Evolutionary conservation across 2,113 vertebrate genomes (phyloP).

Genomic region (Alexandromys fortis): DNA sequence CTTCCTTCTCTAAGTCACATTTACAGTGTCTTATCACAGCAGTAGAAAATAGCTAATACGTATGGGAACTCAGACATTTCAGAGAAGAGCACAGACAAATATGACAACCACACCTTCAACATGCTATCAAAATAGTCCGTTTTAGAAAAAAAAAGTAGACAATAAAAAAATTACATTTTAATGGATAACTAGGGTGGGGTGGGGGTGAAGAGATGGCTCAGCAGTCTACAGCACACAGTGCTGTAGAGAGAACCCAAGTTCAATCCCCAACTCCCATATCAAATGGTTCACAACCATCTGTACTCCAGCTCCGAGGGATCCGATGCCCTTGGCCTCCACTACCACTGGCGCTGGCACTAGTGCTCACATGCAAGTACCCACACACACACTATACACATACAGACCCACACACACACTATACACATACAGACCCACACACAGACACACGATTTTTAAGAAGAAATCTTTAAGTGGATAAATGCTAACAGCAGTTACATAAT

Average conservation of each 20-base stretch:
- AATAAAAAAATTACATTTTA: not conserved
- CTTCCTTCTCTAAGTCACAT: not conserved
- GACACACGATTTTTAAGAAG: not conserved
- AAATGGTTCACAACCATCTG: not conserved
- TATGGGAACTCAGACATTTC: not conserved
- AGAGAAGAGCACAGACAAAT: not conserved
- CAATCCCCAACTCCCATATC: not conserved
- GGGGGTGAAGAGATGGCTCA: not conserved
- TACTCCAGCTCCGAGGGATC: not conserved
- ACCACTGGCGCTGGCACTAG: not conserved
- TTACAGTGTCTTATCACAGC: not conserved
- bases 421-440: not conserved
- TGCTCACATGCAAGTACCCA: not conserved
- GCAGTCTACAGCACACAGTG: not conserved
- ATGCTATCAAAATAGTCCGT: not conserved
- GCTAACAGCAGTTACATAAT: not conserved
- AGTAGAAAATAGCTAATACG: not conserved
- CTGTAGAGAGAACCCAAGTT: not conserved
- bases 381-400: not conserved
- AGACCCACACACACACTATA: not conserved
- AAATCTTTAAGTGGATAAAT: not conserved
- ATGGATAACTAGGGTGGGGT: not conserved
- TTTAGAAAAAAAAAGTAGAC: not conserved
- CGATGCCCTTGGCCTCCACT: not conserved
- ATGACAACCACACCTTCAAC: not conserved